Percentiles rank a stretch among this genome's conserved stretches.
Conservation (phyloP, 2,113 vertebrate species). For the Edolisoma coerulescens region DNA sequence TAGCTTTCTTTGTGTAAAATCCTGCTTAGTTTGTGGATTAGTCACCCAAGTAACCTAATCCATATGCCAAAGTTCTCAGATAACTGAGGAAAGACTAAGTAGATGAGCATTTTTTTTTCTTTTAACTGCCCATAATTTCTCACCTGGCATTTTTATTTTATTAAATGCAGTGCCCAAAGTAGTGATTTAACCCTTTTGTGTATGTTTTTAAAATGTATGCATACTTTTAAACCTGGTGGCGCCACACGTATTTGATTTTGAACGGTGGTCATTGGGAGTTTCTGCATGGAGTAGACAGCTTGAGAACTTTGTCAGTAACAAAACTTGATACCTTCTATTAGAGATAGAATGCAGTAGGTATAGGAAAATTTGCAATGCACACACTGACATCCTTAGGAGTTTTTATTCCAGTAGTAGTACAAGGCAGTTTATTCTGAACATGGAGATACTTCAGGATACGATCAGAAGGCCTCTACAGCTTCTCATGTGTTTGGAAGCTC, state of each 20-base stretch:
- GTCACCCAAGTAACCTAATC: conserved; percentile 33
- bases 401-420: background rate
- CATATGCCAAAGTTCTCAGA: background rate
- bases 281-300: background rate
- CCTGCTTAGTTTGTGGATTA: conserved; percentile 9
- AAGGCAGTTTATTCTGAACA: background rate
- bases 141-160: background rate
- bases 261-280: background rate
- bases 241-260: background rate
- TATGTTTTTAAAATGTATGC: background rate
- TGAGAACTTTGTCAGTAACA: background rate
- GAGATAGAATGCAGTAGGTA: background rate
- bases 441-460: background rate
- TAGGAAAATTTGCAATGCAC: background rate
- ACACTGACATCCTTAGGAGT: background rate
- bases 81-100: conserved; percentile 20
- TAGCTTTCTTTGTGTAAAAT: conserved; percentile 39
- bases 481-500: background rate
- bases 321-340: background rate
- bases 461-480: background rate
- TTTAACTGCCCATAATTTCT: background rate
- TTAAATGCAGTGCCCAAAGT: background rate
- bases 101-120: background rate
- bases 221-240: background rate
- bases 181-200: background rate